phyloP scores from a whole-genome alignment of 1,140 invertebrate species.

The Sarcophaga bullata region DNA sequence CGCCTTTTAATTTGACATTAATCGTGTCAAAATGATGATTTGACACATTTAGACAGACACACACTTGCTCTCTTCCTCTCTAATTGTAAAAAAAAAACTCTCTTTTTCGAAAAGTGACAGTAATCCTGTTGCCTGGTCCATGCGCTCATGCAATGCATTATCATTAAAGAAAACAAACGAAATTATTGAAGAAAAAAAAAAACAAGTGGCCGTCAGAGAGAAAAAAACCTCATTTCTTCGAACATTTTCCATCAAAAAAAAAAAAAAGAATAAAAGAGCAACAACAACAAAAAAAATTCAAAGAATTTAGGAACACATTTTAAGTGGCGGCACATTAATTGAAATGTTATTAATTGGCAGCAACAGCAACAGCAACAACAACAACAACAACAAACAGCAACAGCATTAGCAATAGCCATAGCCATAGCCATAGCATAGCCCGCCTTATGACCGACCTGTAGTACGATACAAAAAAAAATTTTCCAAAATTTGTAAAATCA shows the following conservation, averaged over 20 bases:
- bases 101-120: slow-evolving; percentile 32
- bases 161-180: not conserved
- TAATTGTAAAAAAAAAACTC: not conserved
- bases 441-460: not conserved
- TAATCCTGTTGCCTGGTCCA: slow-evolving; percentile 5
- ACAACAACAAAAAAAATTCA: not conserved
- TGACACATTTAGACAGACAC: slow-evolving; percentile 28
- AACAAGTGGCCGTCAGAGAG: too few species aligned
- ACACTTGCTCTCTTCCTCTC: not conserved
- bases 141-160: not conserved
- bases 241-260: not conserved
- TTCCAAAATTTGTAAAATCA: slow-evolving; percentile 16
- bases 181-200: too few species aligned
- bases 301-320: too few species aligned
- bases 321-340: slow-evolving; percentile 39
- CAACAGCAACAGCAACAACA: too few species aligned
- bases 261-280: slow-evolving; percentile 20
- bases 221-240: not conserved
- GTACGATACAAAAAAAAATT: not conserved
- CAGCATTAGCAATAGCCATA: not conserved
- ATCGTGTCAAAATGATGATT: slow-evolving; percentile 47
- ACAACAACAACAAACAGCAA: not conserved
- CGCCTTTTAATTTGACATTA: slow-evolving; percentile 44
- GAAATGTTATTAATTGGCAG: slow-evolving; percentile 41
- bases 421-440: not conserved